Evolutionary conservation across 2,888 invertebrate species (phyloP).

Genomic region (Agrenia bidenticulata): DNA sequence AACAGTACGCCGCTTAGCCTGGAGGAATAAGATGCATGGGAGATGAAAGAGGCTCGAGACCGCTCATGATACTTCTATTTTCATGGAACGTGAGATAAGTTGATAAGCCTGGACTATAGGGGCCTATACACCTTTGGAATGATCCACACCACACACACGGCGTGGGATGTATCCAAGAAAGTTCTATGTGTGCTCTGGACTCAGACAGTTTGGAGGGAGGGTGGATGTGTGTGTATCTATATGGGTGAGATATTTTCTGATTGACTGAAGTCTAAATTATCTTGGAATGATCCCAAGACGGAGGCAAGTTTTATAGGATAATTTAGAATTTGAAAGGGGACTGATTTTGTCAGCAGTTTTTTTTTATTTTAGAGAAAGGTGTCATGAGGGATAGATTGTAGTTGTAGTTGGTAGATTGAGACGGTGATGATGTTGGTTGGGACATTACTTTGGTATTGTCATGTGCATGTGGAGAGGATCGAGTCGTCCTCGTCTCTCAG

Average conservation of each 20-base stretch:
- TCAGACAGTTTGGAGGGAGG: background rate
- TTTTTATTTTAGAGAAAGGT: background rate
- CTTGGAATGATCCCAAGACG: constrained; percentile 7
- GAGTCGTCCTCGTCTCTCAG: background rate
- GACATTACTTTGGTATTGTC: background rate
- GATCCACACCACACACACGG: too few relatives aligned
- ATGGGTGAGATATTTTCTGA: constrained; percentile 11
- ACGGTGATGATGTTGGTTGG: background rate
- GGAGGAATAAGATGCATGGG: too few relatives aligned
- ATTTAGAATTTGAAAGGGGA: constrained; percentile 18
- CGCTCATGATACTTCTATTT: too few relatives aligned
- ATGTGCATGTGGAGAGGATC: background rate
- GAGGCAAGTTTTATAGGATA: constrained; percentile 12
- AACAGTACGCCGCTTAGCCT: too few relatives aligned
- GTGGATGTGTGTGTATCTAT: background rate
- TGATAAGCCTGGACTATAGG: too few relatives aligned
- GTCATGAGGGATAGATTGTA: background rate
- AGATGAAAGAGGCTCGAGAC: too few relatives aligned
- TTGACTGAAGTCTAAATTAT: constrained; percentile 10
- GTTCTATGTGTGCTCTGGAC: too few relatives aligned
- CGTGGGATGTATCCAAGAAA: too few relatives aligned
- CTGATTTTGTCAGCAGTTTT: constrained; percentile 20
- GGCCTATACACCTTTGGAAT: too few relatives aligned
- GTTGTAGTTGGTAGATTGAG: background rate
- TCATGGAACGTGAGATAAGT: too few relatives aligned